These are phyloP conservation scores for Gymnobelideus leadbeateri DNA, from an alignment of 2,113 vertebrate species.

Conservation along the genomic window DNA sequence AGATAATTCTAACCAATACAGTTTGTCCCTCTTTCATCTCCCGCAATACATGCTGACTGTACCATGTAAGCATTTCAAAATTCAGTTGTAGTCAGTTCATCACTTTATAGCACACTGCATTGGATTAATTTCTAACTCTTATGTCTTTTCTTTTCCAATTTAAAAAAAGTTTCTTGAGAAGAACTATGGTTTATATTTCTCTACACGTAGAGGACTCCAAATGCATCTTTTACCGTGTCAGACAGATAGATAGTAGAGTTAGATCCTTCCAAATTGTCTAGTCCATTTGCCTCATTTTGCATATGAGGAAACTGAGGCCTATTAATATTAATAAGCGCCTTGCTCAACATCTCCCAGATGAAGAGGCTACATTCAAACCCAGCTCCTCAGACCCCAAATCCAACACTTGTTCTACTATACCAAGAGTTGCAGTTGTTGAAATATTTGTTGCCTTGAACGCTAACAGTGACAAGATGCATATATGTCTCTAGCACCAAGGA, in stretches of 20 bases:
- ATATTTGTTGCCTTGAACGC: conserved; percentile 24
- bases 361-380: not conserved
- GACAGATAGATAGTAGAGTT: not conserved
- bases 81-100: not conserved
- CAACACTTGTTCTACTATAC: not conserved
- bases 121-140: not conserved
- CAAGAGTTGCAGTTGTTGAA: not conserved
- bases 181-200: not conserved
- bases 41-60: not conserved
- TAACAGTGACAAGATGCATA: not conserved
- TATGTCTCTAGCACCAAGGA: conserved; percentile 37
- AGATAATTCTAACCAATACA: not conserved
- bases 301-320: not conserved
- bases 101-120: not conserved
- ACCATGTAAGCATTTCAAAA: not conserved
- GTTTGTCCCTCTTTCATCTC: not conserved
- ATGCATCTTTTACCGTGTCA: not conserved
- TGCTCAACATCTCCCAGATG: not conserved
- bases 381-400: not conserved
- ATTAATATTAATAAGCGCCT: not conserved
- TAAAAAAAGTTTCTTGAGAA: not conserved
- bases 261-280: not conserved
- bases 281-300: not conserved
- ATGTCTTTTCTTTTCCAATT: not conserved
- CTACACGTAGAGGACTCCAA: not conserved